Base-by-base conservation (phyloP, 2,888 invertebrate genomes). In the Sphinx pinastri region DNA sequence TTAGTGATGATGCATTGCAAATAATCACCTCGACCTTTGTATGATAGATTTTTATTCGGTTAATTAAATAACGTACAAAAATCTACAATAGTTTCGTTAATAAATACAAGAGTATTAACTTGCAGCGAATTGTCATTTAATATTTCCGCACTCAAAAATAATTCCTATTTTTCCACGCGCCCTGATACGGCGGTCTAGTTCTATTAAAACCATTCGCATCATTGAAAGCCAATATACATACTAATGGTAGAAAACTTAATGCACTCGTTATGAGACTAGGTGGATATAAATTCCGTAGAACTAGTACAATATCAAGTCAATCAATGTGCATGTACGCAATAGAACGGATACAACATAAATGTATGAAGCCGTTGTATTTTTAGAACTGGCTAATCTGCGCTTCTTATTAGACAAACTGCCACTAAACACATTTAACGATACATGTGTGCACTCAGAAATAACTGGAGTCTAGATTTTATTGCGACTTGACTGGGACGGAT, bases 371-470 rank as follows among this genome's bases (percentile, higher is more conserved):
- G 70, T 70, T 67, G 70, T 68, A 67, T 70, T 31, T 67, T 45
- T 67, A 52, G 52, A 57, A 68, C 57, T 52, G 67, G 67, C 38
- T 70, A 67, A 70, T 70, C 67, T 67, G 70, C 8, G 67, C 70
- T 67, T 70, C 70, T 58, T 67, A 67, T 70, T 70, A 70, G 66
- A 70, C 67, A 68, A 70, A 70, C 70, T 70, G 67, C 70, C 52
- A 67, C 66, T 67, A 67, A 70, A 67, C n/a, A 59, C 72, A 77
- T 72, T 75, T 74, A 75, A 74, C 75, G 73, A 77, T 76, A 78
- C 74, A 74, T 77, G 75, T 59, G 72, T 72, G 71, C 70, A 52
- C n/a, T 70, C 67, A 45, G 70, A 67, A 38, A 67, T 70, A 70
- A 70, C 70, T 38, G 70, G 67, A 68, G 67, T 67, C 70, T 54